Conservation (phyloP, 2,888 invertebrate species). For the Stomorhina lunata region DNA sequence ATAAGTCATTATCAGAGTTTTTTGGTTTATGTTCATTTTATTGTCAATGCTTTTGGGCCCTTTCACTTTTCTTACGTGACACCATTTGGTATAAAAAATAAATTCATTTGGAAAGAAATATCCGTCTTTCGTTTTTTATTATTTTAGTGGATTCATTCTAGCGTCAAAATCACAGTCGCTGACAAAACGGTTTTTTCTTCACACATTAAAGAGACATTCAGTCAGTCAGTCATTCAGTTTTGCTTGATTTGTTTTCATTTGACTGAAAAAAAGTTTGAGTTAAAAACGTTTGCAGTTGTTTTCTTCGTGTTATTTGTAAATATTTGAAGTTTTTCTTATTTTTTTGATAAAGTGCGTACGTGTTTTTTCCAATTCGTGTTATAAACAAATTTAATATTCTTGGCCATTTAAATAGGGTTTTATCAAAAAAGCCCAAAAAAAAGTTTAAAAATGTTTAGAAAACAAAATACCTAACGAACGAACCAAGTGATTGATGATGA, state of each 20-base stretch:
- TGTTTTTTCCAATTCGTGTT: constrained; percentile 34
- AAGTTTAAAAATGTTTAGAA: neutral
- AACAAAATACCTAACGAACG: too few relatives aligned
- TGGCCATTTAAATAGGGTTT: constrained; percentile 37
- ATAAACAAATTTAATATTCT: constrained; percentile 45
- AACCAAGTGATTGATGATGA: constrained; percentile 53
- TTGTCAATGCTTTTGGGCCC: constrained; percentile 27
- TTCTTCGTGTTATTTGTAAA: too few relatives aligned
- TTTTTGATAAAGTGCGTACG: constrained; percentile 37
- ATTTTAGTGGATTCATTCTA: constrained; percentile 1
- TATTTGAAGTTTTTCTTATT: constrained; percentile 2
- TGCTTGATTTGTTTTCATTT: constrained; percentile 1
- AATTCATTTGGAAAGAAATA: constrained; percentile 8
- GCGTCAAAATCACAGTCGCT: constrained; percentile 50
- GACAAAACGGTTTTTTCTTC: too few relatives aligned
- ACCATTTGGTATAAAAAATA: constrained; percentile 32
- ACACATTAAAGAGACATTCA: too few relatives aligned
- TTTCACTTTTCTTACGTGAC: constrained; percentile 63
- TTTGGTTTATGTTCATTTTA: constrained; percentile 38
- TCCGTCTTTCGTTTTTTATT: neutral
- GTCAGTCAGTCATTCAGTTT: neutral
- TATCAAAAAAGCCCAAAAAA: neutral
- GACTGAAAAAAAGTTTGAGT: neutral
- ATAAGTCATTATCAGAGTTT: constrained; percentile 36
- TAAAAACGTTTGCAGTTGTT: constrained; percentile 1